Conservation (phyloP, 2,888 invertebrate genomes). For the Candidula unifasciata region DNA sequence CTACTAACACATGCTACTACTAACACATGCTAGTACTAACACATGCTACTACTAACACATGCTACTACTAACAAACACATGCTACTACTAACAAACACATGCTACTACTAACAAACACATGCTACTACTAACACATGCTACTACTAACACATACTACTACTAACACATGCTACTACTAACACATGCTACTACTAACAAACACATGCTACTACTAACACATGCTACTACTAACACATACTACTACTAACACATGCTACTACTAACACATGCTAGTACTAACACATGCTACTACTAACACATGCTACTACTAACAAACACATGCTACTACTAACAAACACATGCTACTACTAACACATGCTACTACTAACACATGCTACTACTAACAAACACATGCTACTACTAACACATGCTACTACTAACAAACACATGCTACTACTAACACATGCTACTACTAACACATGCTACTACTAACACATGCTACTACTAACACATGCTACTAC, state of each 20-base stretch:
- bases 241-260: not conserved
- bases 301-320: not conserved
- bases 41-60: not conserved
- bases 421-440: too few relatives aligned
- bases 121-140: not conserved
- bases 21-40: too few relatives aligned
- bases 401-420: too few relatives aligned
- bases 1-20: not conserved
- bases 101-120: too few relatives aligned
- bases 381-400: not conserved
- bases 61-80: too few relatives aligned
- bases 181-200: too few relatives aligned
- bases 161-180: not conserved
- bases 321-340: too few relatives aligned
- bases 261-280: not conserved
- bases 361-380: too few relatives aligned
- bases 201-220: not conserved
- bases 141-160: not conserved
- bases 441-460: not conserved
- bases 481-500: too few relatives aligned
- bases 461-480: not conserved
- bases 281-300: not conserved
- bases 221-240: too few relatives aligned
- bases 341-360: not conserved
- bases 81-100: not conserved